Base-by-base conservation (phyloP, 2,888 invertebrate species). In the Malacosoma neustria region DNA sequence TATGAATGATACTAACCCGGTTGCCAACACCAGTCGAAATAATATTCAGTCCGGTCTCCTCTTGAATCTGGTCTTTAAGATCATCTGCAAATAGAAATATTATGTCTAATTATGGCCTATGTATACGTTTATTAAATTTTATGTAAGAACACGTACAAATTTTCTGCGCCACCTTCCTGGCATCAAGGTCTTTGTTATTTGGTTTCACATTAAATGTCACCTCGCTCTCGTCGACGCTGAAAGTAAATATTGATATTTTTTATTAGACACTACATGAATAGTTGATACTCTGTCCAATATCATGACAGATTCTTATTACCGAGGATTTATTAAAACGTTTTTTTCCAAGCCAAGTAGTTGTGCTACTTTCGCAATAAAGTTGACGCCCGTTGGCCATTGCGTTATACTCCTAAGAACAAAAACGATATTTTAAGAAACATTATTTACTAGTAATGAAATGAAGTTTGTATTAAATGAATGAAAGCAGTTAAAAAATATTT, bases 1-100 rank as follows among this genome's bases (percentile, higher is more conserved):
- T n/a, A n/a, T 13, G 9, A 7, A 29, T 6, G 7, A 37, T 29
- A 40, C 75, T 88, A 81, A 93, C 94, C 87, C 91, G 90, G 58
- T 94, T 92, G 14, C 95, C 95, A 39, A 95, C 90, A 29, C 94
- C 95, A 13, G 92, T 91, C 15, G 90, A 87, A 13, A 89, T 66
- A 32, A 95, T 89, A 50, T 91, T 89, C 4, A 92, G 89, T 15
- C 93, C 93, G 13, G 92, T 88, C 38, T 88, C 84, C 5, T 88
- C 81, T 35, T 89, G 87, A 14, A 95, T 75, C 51, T 91, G 86
- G 34, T 90, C 89, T 56, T 91, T 92, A 40, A 93, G 89, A 11
- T 87, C 70, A 53, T 76, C 87, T 84, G 59, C 30, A 76, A 70
- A 11, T 32, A n/a, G n/a, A n/a, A n/a, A n/a, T n/a, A n/a, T n/a